These are phyloP conservation scores for Discoglossus pictus DNA, from an alignment of 2,797 vertebrate genomes.

Conservation along the genomic window DNA sequence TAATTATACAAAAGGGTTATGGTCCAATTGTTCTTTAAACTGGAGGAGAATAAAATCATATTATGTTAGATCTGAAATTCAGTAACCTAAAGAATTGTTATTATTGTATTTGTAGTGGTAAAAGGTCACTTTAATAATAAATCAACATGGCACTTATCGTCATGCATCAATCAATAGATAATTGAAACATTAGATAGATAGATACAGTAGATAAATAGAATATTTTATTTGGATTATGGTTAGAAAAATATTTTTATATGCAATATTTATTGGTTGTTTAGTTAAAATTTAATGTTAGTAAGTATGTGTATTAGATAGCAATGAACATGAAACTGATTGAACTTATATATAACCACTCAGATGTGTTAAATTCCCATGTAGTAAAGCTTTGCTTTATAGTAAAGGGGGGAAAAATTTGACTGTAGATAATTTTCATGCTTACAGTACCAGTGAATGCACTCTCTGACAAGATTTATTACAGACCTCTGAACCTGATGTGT, in stretches of 20 bases:
- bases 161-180: no score
- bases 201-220: no score
- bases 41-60: no score
- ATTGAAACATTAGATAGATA: no score
- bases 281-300: conserved; percentile 63
- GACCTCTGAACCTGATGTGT: conserved; percentile 62
- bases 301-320: conserved; percentile 50
- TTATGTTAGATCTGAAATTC: no score
- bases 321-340: conserved; percentile 50
- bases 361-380: conserved; percentile 54
- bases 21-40: no score
- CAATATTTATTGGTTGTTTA: conserved; percentile 50
- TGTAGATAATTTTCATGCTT: conserved; percentile 43
- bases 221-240: conserved; percentile 3
- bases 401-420: conserved; percentile 39
- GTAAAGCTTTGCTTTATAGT: conserved; percentile 35
- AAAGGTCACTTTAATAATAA: no score
- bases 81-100: no score
- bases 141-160: no score
- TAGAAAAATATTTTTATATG: conserved; percentile 24
- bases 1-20: no score
- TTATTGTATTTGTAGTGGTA: no score
- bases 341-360: conserved; percentile 46
- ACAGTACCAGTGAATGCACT: conserved; percentile 43
- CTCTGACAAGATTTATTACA: conserved; percentile 68